Base-by-base conservation (phyloP, 2,113 vertebrate genomes). In the Cyanoderma ruficeps region DNA sequence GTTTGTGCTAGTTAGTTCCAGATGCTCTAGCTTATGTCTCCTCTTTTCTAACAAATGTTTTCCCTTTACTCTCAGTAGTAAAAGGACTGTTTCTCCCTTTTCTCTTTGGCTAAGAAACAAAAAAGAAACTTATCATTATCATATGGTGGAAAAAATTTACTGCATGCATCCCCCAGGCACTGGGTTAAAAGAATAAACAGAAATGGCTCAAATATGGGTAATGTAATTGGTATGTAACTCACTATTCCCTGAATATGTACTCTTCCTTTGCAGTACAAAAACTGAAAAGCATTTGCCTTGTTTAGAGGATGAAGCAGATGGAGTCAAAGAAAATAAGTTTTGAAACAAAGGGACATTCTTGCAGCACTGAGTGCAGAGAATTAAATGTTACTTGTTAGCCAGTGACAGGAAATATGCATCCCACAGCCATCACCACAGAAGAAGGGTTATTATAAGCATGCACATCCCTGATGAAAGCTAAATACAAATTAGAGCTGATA, bases 1-100 rank as follows among this genome's bases (percentile, higher is more conserved):
- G 52, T 59, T 59, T 68, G 53, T 78, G 28, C 65, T 96, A 96
- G 92, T 96, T 89, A 27, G n/a, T 92, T 97, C 93, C 96, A 97
- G 96, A 97, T 96, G 96, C 83, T 93, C 24, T 83, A 93, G 85
- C 71, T 94, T 96, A 70, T 1, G 78, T 64, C 35, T 91, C 7
- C 46, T 94, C 60, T 90, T 94, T 89, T 80, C 71, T 56, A 87
- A 67, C 81, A 80, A 94, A 93, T 68, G 67, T 85, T 95, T 95
- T 83, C 67, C 86, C 59, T 93, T 84, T 92, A 78, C 69, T 94
- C 64, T 93, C 50, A 69, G 95, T 83, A 80, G 55, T 93, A 89
- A 76, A 90, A 85, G 17, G 76, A 94, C 83, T 74, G 49, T 70
- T 77, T 90, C 49, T 95, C 47, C 56, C 35, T 95, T 78, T 95